Base-by-base conservation (phyloP, 2,888 invertebrate genomes). In the Drosophila mimetica region DNA sequence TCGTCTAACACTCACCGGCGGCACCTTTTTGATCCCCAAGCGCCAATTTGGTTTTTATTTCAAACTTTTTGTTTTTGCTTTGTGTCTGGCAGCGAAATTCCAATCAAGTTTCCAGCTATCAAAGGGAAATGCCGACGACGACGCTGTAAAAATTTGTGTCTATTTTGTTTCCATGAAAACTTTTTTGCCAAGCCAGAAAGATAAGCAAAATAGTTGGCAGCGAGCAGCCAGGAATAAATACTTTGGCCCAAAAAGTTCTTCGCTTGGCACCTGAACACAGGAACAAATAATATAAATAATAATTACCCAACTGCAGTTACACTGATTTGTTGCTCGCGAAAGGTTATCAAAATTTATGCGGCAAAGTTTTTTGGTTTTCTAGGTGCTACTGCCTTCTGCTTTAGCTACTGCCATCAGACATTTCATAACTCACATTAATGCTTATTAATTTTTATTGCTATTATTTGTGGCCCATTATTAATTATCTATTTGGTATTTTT, bases 401-500 rank as follows among this genome's bases (percentile, higher is more conserved):
- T 6, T 42, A 30, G 54, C 42, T 9, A 32, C 30, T 30, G 46
- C 37, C 41, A 37, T 13, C 81, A 79, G 61, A 51, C 55, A 74
- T 82, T 82, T 74, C 82, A 82, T 85, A 87, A 82, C 72, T 82
- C 76, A 87, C 72, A 82, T 87, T 81, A 82, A 82, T 87, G 82
- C 76, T 82, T 85, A 82, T 82, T 82, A 82, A 82, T 82, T 82
- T 81, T 82, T 87, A 82, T 82, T 85, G 85, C 76, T 71, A 87
- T 82, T 86, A 87, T 82, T 87, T 85, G 87, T 86, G 79, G 82
- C 51, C 79, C 72, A 76, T 82, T 85, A 82, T 82, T 82, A 87
- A 82, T 82, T 82, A 87, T 87, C 85, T 87, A 81, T 82, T 86
- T 81, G 66, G 74, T 59, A 59, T 72, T 65, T 71, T 65, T 65